These are phyloP conservation scores for Hephaestus fuliginosus DNA, from an alignment of 2,797 vertebrate species.

Conservation along the genomic window DNA sequence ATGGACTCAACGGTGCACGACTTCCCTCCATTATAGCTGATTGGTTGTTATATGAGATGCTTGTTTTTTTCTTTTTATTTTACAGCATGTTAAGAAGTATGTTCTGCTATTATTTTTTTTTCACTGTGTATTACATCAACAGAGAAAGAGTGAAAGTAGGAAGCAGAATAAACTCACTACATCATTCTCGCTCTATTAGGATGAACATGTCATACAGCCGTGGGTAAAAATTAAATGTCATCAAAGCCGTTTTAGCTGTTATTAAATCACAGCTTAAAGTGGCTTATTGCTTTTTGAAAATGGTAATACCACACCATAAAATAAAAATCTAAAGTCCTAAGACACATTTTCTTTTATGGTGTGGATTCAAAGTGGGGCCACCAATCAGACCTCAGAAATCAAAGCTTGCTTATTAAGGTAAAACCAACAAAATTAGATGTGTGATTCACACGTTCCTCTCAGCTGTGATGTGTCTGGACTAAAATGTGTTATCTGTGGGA, in stretches of 20 bases:
- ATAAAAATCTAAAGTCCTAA: conserved; percentile 39
- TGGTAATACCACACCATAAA: conserved; percentile 17
- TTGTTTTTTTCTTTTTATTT: conserved; percentile 53
- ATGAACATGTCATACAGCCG: background rate
- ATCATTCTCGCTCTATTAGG: background rate
- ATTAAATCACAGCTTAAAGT: conserved; percentile 25
- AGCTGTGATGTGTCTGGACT: conserved; percentile 5
- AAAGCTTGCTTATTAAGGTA: background rate
- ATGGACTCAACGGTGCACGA: conserved; percentile 58
- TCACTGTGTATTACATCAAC: background rate
- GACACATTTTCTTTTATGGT: conserved; percentile 17
- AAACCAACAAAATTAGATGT: background rate
- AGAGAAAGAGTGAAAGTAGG: background rate
- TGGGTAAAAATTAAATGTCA: conserved; percentile 27
- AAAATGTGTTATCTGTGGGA: background rate
- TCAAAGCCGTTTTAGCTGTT: conserved; percentile 19
- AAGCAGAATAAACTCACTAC: background rate
- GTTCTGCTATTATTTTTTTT: conserved; percentile 28
- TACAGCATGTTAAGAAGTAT: conserved; percentile 39
- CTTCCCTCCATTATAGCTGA: conserved; percentile 55
- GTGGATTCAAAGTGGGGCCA: background rate
- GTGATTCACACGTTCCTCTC: conserved; percentile 9
- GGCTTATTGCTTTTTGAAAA: conserved; percentile 27
- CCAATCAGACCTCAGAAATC: background rate
- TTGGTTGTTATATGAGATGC: conserved; percentile 40